These are phyloP conservation scores for Anas platyrhynchos DNA, from an alignment of 2,113 vertebrate genomes.

Conservation along the genomic window DNA sequence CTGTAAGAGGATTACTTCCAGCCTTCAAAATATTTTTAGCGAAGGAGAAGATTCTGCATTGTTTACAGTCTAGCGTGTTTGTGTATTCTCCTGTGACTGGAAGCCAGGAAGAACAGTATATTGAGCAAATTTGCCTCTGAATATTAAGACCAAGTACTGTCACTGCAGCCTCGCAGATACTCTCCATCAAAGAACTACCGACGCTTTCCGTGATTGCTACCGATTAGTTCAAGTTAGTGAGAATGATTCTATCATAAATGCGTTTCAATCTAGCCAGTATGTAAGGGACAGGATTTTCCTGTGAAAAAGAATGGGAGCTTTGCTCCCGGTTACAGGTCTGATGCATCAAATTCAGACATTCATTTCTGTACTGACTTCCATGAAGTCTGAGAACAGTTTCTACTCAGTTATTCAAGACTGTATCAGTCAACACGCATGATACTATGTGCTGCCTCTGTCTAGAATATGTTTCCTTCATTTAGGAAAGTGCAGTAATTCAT, in stretches of 20 bases:
- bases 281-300: background rate
- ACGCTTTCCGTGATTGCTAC: background rate
- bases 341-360: background rate
- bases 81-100: background rate
- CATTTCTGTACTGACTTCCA: background rate
- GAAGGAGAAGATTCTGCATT: background rate
- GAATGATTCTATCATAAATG: background rate
- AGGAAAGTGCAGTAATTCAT: constrained; percentile 74
- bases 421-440: constrained; percentile 42
- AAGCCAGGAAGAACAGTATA: rapidly evolving
- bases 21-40: background rate
- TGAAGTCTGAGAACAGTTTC: background rate
- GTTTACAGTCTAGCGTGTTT: rapidly evolving
- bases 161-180: background rate
- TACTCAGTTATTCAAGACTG: background rate
- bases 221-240: background rate
- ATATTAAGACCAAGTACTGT: background rate
- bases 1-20: background rate
- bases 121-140: background rate
- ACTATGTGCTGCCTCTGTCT: background rate
- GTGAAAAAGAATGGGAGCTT: background rate
- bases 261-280: background rate
- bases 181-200: background rate
- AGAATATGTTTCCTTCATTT: constrained; percentile 50
- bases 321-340: background rate